Evolutionary conservation across 2,113 vertebrate species (phyloP), one percentile per base, ranked within the genome.

Genomic region (Setophaga petechia): DNA sequence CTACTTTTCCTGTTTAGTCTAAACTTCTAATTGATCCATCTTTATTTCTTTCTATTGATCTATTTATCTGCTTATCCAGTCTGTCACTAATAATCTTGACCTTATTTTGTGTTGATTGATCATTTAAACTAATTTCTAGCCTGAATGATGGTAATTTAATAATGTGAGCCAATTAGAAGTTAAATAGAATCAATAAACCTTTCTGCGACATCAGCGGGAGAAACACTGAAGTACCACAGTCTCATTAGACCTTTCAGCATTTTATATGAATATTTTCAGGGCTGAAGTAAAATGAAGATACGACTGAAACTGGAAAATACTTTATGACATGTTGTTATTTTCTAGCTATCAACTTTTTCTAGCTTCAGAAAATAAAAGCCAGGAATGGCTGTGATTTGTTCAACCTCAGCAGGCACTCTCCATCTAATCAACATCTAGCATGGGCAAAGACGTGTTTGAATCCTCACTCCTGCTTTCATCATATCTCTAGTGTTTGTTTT

Each of bases 51-150:
- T 58, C 57, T 85, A 76, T 84, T 84, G 93, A 96, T 96, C 82
- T 95, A 94, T 94, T 96, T 96, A 89, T 96, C 87, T 92, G 71
- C 35, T 57, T 89, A 76, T 95, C 63, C 85, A 95, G 52, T 66
- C 61, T 96, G 80, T 78, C 82, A 78, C 88, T 92, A 95, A 93
- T 85, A 96, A 94, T 96, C 66, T 73, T 92, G 87, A 85, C 62
- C 85, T 92, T 77, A 90, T 92, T 97, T 91, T 89, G 31, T 77
- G 82, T 73, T 94, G 86, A 93, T 78, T 95, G 96, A 93, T 94
- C 51, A 63, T 88, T 92, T 94, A 93, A 87, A 89, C 65, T 84
- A 65, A 89, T 94, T 93, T 84, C 46, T 79, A 47, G 49, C 68
- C 65, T 79, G 65, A 79, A 69, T 77, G 35, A 31, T 92, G 78